Conservation (phyloP, 2,113 vertebrate genomes). For the Caranx melampygus region DNA sequence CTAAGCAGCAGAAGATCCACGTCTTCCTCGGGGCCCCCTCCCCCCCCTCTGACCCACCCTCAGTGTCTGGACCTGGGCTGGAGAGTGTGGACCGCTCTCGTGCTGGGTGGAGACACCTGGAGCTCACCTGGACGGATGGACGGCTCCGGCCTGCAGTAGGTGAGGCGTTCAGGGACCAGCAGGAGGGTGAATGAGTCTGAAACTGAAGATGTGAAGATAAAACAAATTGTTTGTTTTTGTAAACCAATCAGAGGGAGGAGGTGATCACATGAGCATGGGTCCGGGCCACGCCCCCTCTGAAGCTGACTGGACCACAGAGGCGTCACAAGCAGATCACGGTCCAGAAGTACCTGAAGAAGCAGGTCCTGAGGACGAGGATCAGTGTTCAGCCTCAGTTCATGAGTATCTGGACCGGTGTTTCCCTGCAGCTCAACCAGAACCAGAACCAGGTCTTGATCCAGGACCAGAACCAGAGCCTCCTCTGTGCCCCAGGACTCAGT, state of each 20-base stretch:
- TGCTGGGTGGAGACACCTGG: conserved; percentile 81
- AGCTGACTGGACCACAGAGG: not conserved
- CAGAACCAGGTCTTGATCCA: not conserved
- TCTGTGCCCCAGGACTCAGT: conserved; percentile 85
- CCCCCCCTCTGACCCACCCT: conserved; percentile 47
- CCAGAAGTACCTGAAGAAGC: not conserved
- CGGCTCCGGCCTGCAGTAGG: conserved; percentile 56
- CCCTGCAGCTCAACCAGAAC: conserved; percentile 24
- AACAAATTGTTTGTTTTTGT: not conserved
- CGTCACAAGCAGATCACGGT: not conserved
- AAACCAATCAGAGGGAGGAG: not conserved
- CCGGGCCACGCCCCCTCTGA: not conserved
- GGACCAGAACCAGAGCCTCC: not conserved
- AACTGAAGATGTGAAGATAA: no score
- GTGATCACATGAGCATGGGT: not conserved
- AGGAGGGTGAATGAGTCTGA: not conserved
- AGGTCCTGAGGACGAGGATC: not conserved
- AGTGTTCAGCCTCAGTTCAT: conserved; percentile 46
- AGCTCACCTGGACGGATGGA: conserved; percentile 70
- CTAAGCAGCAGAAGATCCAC: conserved; percentile 81
- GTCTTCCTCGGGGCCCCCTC: conserved; percentile 91
- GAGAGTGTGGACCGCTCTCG: not conserved
- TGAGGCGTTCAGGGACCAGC: not conserved
- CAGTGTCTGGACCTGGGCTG: not conserved
- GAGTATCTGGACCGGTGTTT: conserved; percentile 75